Conservation (phyloP, 2,797 vertebrate species). For the Anguilla anguilla region DNA sequence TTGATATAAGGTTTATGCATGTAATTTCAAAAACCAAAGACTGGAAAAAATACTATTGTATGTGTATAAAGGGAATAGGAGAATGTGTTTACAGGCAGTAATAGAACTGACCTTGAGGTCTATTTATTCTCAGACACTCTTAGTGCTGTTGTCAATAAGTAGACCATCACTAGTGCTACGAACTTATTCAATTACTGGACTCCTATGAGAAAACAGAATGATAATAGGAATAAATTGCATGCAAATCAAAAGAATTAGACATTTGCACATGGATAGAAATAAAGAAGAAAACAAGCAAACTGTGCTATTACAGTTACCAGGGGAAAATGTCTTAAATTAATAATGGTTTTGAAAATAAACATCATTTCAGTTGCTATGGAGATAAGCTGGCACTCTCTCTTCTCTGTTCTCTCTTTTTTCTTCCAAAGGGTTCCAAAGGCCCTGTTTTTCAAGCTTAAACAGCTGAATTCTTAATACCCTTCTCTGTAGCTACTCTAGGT, state of each 20-base stretch:
- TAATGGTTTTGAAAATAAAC: conserved; percentile 17
- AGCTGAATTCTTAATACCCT: conserved; percentile 21
- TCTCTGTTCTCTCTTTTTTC: background rate
- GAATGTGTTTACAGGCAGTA: background rate
- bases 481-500: conserved; percentile 7
- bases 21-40: background rate
- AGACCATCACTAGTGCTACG: background rate
- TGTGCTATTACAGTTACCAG: background rate
- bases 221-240: background rate
- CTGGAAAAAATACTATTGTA: background rate
- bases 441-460: conserved; percentile 10
- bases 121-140: background rate
- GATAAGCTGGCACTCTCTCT: background rate
- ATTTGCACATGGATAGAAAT: background rate
- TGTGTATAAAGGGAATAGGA: background rate
- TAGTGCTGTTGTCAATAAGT: background rate
- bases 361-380: conserved; percentile 21
- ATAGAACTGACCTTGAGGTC: background rate
- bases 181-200: background rate
- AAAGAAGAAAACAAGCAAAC: conserved; percentile 5
- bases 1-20: conserved; percentile 34
- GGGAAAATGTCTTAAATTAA: conserved; percentile 22
- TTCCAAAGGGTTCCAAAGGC: background rate
- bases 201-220: background rate
- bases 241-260: conserved; percentile 1